phyloP scores from a whole-genome alignment of 2,113 vertebrate species.

The Odontophorus gujanensis region DNA sequence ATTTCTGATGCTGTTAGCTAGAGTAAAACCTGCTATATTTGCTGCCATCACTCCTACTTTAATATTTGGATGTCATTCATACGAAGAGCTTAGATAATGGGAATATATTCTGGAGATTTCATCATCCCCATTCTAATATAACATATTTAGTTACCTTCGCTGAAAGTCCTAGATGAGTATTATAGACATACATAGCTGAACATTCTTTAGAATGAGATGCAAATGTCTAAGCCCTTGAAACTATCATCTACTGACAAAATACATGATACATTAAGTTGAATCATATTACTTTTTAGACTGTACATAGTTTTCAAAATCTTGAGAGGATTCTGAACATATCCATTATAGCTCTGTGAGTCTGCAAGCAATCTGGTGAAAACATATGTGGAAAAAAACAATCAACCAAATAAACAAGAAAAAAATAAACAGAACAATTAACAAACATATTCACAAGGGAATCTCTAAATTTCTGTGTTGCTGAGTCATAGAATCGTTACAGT shows the following conservation, averaged over 20 bases:
- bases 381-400: neutral
- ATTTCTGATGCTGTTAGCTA: neutral
- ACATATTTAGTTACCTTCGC: neutral
- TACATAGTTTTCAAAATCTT: neutral
- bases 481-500: neutral
- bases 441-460: neutral
- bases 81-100: neutral
- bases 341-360: neutral
- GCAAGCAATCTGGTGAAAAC: neutral
- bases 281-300: neutral
- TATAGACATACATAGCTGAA: neutral
- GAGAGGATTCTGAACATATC: neutral
- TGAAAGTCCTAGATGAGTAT: neutral
- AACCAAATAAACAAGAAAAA: neutral
- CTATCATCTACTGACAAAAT: neutral
- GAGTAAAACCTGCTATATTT: neutral
- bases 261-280: neutral
- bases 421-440: neutral
- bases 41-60: neutral
- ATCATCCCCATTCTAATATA: neutral
- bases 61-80: neutral
- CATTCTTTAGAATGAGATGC: neutral
- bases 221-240: neutral
- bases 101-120: neutral
- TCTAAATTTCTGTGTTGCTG: neutral